phyloP scores from a whole-genome alignment of 2,888 invertebrate species.

The Cephonodes hylas region DNA sequence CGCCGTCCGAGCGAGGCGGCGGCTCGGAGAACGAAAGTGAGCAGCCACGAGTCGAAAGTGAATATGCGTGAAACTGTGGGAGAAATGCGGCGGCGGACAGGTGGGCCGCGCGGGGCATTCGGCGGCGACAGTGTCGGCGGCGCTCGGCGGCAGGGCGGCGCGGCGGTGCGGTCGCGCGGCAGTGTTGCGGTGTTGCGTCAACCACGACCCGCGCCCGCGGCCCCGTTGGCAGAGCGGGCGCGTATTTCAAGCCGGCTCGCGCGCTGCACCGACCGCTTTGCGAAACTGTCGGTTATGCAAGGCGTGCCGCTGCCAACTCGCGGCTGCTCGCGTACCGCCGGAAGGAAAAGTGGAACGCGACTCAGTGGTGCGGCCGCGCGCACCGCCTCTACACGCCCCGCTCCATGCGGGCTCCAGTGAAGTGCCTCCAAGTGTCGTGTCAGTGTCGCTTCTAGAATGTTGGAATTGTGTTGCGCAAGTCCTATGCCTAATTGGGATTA shows the following conservation, averaged over 20 bases:
- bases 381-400: constrained; percentile 73
- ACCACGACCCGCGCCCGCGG: constrained; percentile 42
- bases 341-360: constrained; percentile 80
- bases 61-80: constrained; percentile 63
- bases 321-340: constrained; percentile 70
- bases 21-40: constrained; percentile 65
- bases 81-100: constrained; percentile 57
- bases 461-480: constrained; percentile 76
- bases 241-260: constrained; percentile 74
- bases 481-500: constrained; percentile 74
- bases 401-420: constrained; percentile 56
- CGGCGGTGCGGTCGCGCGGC: constrained; percentile 28
- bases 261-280: constrained; percentile 76
- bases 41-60: constrained; percentile 68
- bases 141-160: constrained; percentile 23
- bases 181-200: constrained; percentile 53
- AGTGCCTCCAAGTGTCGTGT: constrained; percentile 75
- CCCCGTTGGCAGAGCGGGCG: constrained; percentile 65
- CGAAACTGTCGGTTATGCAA: constrained; percentile 80
- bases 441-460: constrained; percentile 78
- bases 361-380: constrained; percentile 77
- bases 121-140: constrained; percentile 28
- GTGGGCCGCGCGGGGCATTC: constrained; percentile 35
- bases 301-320: constrained; percentile 79
- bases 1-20: constrained; percentile 38